Evolutionary conservation across 1,140 invertebrate species (phyloP), one percentile per base, ranked within the genome.

Genomic region (Marisa cornuarietis): DNA sequence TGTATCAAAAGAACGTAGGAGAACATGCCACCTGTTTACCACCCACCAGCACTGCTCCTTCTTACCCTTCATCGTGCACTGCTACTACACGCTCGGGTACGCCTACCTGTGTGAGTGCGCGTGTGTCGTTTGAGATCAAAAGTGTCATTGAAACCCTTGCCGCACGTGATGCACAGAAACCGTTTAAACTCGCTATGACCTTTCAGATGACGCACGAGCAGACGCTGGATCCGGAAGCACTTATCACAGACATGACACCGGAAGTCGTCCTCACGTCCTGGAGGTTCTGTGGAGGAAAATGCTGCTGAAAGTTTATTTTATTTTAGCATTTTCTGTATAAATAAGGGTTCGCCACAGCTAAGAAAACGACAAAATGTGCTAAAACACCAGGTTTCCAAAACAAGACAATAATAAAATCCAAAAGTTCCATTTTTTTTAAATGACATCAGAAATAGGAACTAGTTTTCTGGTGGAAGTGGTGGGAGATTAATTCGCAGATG

Each of bases 111-210:
- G 90, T 99, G 99, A 79, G 98, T 99, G 89, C 99, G 93, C 6
- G 98, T 99, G 91, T 99, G 99, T 86, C 99, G 93, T 90, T 99
- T 99, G 81, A 99, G 93, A 91, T 99, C 98, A 90, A 99, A 99
- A 0, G 98, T 99, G 89, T 99, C 99, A 87, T 99, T 99, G 93
- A 99, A 99, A 61, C 99, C 99, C 92, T 99, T 99, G 58, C 98
- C 97, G 87, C 99, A 99, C 92, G 99, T 99, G 1, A 98, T 98
- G 92, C 99, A 99, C 13, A 99, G 93, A 91, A 99, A 99, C 83
- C 98, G 93, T 91, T 99, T 99, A 61, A 99, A 95, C 89, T 99
- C 97, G 77, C 97, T 99, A 92, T 99, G 98, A 91, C 98, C 99
- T 91, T 99, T 99, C 94, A 99, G 96, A 92, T 99, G 99, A 81